Evolutionary conservation across 2,888 invertebrate genomes (phyloP), one percentile per base, ranked within the genome.

Genomic region (Agrilus cyanescens): DNA sequence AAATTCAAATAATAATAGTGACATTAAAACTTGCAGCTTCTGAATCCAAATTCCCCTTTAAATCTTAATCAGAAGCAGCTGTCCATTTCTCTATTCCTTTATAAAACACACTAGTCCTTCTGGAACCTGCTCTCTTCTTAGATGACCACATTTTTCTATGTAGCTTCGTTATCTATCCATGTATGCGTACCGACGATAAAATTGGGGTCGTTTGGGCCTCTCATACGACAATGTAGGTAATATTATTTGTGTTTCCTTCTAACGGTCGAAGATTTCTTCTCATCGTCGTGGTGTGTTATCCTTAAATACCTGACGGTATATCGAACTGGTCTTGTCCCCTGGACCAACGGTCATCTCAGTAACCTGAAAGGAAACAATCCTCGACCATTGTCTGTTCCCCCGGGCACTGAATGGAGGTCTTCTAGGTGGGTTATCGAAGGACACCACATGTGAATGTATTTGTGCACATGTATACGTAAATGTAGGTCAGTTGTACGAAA

Each of bases 281-380:
- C 48, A 50, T 50, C 44, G 48, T 45, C 45, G 44, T 43, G 41
- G 25, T 10, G 4, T 25, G 25, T 48, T 50, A 48, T 50, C 46
- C 41, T 46, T 44, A 48, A 50, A 50, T 48, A 48, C 45, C 43
- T 48, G 50, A 42, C 41, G 35, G 41, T 16, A 43, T 48, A 45
- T 38, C 42, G 34, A 45, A 51, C 50, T 47, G 48, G 51, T 51
- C 43, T 41, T 46, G 43, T 45, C 38, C 45, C 45, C 51, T 53
- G 50, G 53, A 50, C 51, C 53, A 53, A 53, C 53, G 53, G 53
- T 53, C 53, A 53, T 51, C 51, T 47, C 46, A 18, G 47, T 45
- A 45, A 52, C 50, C 48, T 48, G 49, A 51, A 51, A 50, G 51
- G 51, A 50, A 51, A 51, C 25, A 25, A 25, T 25, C 25, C 25